Evolutionary conservation across 2,797 vertebrate genomes (phyloP), one percentile per base, ranked within the genome.

Genomic region (Peromyscus nudipes): DNA sequence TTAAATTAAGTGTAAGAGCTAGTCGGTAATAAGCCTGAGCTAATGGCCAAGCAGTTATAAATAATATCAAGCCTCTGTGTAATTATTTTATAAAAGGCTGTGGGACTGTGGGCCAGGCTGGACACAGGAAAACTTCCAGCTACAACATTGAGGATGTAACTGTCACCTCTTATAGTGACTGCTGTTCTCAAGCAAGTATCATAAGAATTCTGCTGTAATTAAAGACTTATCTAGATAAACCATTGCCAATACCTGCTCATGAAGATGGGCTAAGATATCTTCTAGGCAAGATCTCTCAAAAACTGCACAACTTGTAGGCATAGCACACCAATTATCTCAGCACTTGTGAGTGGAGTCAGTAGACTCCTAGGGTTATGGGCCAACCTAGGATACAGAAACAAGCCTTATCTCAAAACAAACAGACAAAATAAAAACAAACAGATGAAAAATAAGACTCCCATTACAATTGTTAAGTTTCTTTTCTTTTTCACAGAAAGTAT

Each of bases 401-500:
- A 37, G 29, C 6, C 4, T 57, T 75, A 73, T 31, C 52, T 43
- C 27, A 60, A 89, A 4, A 73, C 71, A 40, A 73, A 21, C 69
- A 37, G 55, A 25, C 13, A 37, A 60, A 40, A 37, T 12, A 40
- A 27, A 52, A 73, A 37, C 23, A 65, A 69, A 14, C 43, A 69
- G 46, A 8, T 34, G 52, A 67, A 62, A n/a, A 71, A 37, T 37
- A 31, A 31, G 8, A 60, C 52, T 71, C n/a, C 86, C 69, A 19
- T 80, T 83, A 93, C 31, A 93, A 49, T 17, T 60, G 31, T 49
- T 49, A 46, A 29, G 2, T 76, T 94, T 85, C 57, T 79, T 85
- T 95, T 82, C 57, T 75, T 94, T 95, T 83, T 55, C 57, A 94
- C 23, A 80, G 60, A 92, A 95, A 84, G 93, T 16, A 46, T 92